A percentile compares a stretch with the other conserved stretches of the same genome.
Evolutionary conservation across 2,888 invertebrate genomes (phyloP).

Genomic region (Aelia acuminata): DNA sequence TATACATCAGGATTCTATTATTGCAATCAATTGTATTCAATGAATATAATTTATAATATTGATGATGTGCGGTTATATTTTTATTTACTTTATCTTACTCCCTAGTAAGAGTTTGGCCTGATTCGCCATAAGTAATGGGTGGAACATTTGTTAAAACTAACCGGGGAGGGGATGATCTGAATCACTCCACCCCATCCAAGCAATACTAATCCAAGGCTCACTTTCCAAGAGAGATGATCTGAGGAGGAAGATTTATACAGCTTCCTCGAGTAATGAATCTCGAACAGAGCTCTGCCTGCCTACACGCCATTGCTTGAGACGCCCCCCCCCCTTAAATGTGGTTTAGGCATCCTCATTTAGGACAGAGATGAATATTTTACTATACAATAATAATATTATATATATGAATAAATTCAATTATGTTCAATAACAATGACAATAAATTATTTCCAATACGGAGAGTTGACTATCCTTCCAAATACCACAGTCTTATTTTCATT

Average conservation of each 20-base stretch:
- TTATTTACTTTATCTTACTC: too few relatives aligned
- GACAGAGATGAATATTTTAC: background rate
- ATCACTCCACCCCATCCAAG: background rate
- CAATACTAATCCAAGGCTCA: conserved; percentile 11
- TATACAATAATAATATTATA: background rate
- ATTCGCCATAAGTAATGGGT: background rate
- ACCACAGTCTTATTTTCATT: too few relatives aligned
- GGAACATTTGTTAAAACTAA: background rate
- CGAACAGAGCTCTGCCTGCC: background rate
- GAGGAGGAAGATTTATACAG: background rate
- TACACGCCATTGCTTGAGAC: too few relatives aligned
- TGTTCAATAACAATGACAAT: too few relatives aligned
- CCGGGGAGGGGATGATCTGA: background rate
- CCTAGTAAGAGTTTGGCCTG: background rate
- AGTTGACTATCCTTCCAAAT: too few relatives aligned
- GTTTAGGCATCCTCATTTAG: background rate
- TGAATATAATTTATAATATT: too few relatives aligned
- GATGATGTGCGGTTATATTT: too few relatives aligned
- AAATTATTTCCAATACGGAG: too few relatives aligned
- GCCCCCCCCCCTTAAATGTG: background rate
- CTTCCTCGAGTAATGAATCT: conserved; percentile 12
- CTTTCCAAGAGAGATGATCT: conserved; percentile 17
- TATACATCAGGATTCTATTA: too few relatives aligned
- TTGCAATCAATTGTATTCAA: too few relatives aligned
- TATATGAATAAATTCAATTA: too few relatives aligned